phyloP scores from a whole-genome alignment of 2,888 invertebrate species.

The Sipha maydis region DNA sequence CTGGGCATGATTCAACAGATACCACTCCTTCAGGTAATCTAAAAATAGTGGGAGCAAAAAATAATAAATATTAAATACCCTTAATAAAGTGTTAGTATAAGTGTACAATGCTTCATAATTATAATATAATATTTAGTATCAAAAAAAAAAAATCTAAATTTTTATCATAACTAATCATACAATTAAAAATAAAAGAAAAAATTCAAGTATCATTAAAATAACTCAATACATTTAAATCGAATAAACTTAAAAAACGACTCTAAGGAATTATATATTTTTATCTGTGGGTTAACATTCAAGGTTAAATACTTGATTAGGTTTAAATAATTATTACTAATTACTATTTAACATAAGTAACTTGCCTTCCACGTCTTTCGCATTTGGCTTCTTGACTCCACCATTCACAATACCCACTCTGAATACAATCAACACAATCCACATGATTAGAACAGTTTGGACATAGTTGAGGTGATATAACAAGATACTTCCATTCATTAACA shows the following conservation, averaged over 20 bases:
- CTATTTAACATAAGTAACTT: conserved; percentile 35
- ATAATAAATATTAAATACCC: background rate
- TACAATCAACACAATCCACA: conserved; percentile 87
- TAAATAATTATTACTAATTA: no score
- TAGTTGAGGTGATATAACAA: conserved; percentile 82
- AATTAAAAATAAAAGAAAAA: no score
- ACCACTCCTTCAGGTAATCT: conserved; percentile 52
- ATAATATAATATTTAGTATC: no score
- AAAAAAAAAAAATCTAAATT: no score
- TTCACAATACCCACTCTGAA: conserved; percentile 82
- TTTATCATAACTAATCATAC: no score
- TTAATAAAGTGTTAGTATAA: no score
- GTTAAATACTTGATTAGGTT: no score
- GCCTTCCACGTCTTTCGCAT: conserved; percentile 81
- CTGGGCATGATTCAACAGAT: conserved; percentile 76
- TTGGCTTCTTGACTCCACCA: conserved; percentile 92
- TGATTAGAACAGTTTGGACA: conserved; percentile 91
- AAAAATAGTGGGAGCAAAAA: background rate
- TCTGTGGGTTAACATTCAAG: no score
- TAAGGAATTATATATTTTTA: no score
- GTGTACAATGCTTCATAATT: no score
- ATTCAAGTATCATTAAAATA: background rate
- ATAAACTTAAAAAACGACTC: background rate
- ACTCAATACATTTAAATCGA: background rate
- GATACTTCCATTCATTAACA: conserved; percentile 74